Percentiles rank a stretch among this genome's conserved stretches.
Evolutionary conservation across 2,797 vertebrate species (phyloP).

Genomic region (Spinus olivaceus): DNA sequence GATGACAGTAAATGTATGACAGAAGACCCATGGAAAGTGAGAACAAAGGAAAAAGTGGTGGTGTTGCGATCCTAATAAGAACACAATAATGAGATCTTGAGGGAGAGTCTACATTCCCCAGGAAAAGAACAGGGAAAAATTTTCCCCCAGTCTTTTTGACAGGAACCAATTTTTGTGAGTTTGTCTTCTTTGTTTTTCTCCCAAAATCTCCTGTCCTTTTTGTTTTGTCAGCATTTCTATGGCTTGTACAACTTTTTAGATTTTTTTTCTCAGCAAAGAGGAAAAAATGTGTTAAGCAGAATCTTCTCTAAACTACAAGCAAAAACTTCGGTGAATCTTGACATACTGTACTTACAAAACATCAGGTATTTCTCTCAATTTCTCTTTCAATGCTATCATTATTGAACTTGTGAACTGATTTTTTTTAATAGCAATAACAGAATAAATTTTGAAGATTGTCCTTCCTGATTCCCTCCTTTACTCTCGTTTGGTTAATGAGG

Average conservation of each 20-base stretch:
- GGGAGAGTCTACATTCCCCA: not conserved
- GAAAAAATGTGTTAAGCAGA: not conserved
- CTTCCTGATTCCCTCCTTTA: not conserved
- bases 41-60: not conserved
- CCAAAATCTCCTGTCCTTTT: not conserved
- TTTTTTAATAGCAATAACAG: not conserved
- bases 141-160: not conserved
- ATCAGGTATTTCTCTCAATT: not conserved
- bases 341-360: not conserved
- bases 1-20: not conserved
- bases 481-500: not conserved
- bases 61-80: not conserved
- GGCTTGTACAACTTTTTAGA: not conserved
- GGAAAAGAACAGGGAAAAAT: not conserved
- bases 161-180: not conserved
- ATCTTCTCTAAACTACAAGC: not conserved
- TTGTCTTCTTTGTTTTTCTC: not conserved
- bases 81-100: not conserved
- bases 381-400: not conserved
- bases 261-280: not conserved
- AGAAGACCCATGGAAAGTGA: not conserved
- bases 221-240: not conserved
- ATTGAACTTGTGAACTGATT: not conserved
- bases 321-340: not conserved
- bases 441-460: not conserved